Percentiles rank a stretch among this genome's conserved stretches.
phyloP scores from a whole-genome alignment of 2,888 invertebrate species.

The Crematogaster levior region DNA sequence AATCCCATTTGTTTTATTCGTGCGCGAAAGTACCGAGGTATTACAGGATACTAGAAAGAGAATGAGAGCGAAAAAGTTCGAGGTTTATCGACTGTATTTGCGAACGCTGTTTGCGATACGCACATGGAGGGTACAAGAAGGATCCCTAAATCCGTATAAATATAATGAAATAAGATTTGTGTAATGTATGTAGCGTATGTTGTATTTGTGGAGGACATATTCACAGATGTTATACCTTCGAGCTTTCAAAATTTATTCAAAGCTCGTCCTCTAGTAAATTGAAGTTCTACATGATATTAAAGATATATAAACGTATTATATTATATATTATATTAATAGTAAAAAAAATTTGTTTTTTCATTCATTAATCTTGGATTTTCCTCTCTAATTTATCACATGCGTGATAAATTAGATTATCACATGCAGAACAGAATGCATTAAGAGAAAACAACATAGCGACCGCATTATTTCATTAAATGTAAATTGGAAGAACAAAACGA shows the following conservation, averaged over 20 bases:
- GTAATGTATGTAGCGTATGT: not conserved
- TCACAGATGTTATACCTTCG: not conserved
- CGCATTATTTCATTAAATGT: not conserved
- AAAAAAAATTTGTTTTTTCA: not conserved
- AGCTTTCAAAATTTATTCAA: not conserved
- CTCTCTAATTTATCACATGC: not conserved
- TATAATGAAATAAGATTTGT: conserved; percentile 26
- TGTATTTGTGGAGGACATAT: not conserved
- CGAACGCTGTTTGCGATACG: conserved; percentile 11
- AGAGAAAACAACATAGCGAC: not conserved
- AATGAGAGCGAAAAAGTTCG: conserved; percentile 8
- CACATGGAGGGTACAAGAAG: not conserved
- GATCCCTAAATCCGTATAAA: conserved; percentile 10
- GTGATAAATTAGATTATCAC: no score
- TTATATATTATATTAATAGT: not conserved
- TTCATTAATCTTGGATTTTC: not conserved
- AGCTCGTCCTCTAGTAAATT: not conserved
- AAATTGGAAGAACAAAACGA: not conserved
- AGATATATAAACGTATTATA: not conserved
- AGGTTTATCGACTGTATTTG: conserved; percentile 7
- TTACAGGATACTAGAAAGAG: not conserved
- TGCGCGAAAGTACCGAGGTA: not conserved
- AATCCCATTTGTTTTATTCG: conserved; percentile 9
- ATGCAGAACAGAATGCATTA: not conserved
- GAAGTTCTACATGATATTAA: not conserved